phyloP scores from a whole-genome alignment of 2,888 invertebrate genomes.

The Drosophila borborema region DNA sequence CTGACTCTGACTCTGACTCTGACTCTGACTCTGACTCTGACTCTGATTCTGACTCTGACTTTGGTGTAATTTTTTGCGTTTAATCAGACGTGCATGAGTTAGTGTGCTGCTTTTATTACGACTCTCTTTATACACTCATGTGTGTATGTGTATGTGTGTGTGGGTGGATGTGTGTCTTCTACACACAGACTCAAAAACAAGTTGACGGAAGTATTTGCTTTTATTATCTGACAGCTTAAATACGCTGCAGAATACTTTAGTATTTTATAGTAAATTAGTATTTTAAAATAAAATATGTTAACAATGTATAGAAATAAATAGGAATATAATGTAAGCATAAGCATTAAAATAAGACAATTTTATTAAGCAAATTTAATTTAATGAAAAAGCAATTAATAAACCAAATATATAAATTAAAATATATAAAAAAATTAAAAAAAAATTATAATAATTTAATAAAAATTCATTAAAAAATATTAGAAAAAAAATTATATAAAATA shows the following conservation, averaged over 20 bases:
- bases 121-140: conserved; percentile 40
- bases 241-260: conserved; percentile 7
- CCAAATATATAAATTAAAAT: too few species aligned
- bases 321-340: too few species aligned
- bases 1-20: conserved; percentile 5
- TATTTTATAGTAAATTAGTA: not conserved
- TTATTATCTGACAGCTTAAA: conserved; percentile 2
- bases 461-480: too few species aligned
- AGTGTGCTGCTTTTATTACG: conserved; percentile 55
- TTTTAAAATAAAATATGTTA: not conserved
- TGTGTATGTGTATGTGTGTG: too few species aligned
- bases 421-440: not conserved
- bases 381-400: too few species aligned
- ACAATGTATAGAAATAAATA: not conserved
- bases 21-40: not conserved
- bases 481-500: not conserved
- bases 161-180: not conserved
- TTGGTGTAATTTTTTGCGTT: conserved; percentile 60
- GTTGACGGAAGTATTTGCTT: not conserved
- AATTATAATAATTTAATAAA: too few species aligned
- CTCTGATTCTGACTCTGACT: too few species aligned
- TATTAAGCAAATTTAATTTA: too few species aligned
- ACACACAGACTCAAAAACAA: conserved; percentile 19
- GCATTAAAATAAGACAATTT: too few species aligned
- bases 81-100: conserved; percentile 72